phyloP scores from a whole-genome alignment of 2,888 invertebrate genomes.

The Elgonia sp. region DNA sequence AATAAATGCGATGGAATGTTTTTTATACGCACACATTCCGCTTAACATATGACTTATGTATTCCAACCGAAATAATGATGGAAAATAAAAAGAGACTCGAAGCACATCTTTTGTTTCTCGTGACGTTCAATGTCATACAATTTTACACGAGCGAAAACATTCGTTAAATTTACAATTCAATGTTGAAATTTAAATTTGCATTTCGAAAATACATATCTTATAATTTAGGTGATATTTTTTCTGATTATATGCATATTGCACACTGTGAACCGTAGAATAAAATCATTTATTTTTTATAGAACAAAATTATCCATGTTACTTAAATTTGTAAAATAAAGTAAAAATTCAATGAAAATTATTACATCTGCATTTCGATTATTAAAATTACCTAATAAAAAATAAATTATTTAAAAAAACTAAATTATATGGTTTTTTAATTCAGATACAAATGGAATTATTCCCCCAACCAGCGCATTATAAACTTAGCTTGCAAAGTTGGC shows the following conservation, averaged over 20 bases:
- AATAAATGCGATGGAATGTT: not conserved
- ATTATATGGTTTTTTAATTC: too few species aligned
- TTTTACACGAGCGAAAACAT: not conserved
- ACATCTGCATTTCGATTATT: too few species aligned
- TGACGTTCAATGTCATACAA: not conserved
- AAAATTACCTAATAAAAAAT: too few species aligned
- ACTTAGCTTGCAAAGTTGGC: not conserved
- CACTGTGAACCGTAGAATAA: not conserved
- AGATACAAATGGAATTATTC: not conserved
- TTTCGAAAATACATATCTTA: constrained; percentile 4
- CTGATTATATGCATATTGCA: not conserved
- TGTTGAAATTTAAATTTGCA: not conserved
- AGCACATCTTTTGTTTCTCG: not conserved
- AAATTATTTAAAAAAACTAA: too few species aligned
- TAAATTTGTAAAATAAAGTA: too few species aligned
- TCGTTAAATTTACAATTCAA: constrained; percentile 13
- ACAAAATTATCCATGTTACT: too few species aligned
- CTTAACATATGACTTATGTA: not conserved
- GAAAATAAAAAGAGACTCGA: not conserved
- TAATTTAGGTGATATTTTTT: not conserved
- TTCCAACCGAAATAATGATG: not conserved
- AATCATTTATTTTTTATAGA: too few species aligned
- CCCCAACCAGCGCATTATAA: not conserved
- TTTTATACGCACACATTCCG: not conserved
- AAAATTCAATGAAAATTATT: too few species aligned